phyloP scores from a whole-genome alignment of 2,888 invertebrate species.

The Cremastobaeus sp. region DNA sequence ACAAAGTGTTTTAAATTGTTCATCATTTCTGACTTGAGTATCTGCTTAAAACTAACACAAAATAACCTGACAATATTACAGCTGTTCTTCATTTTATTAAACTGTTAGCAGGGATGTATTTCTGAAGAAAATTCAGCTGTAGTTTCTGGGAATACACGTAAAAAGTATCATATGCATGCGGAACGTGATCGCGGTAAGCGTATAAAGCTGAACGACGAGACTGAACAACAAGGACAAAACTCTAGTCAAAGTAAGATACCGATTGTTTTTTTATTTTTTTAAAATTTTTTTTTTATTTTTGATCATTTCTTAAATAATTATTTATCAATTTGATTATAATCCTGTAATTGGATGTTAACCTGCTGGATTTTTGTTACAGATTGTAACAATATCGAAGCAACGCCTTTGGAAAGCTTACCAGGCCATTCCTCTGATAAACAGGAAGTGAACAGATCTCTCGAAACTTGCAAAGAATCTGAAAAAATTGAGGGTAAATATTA shows the following conservation, averaged over 20 bases:
- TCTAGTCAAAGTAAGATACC: slow-evolving; percentile 51
- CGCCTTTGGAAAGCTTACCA: slow-evolving; percentile 73
- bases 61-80: too few species aligned
- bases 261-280: slow-evolving; percentile 1
- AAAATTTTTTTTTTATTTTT: too few species aligned
- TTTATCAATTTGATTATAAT: not conserved
- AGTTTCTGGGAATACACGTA: slow-evolving; percentile 70
- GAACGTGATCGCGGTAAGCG: slow-evolving; percentile 73
- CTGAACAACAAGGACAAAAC: slow-evolving; percentile 56
- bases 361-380: slow-evolving; percentile 44
- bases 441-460: slow-evolving; percentile 7
- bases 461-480: slow-evolving; percentile 20
- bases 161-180: slow-evolving; percentile 70
- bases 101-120: too few species aligned
- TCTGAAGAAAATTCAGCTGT: slow-evolving; percentile 71
- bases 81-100: too few species aligned
- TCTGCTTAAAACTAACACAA: too few species aligned
- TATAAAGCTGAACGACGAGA: slow-evolving; percentile 64
- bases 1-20: too few species aligned
- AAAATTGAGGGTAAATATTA: not conserved
- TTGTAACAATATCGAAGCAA: slow-evolving; percentile 70
- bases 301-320: slow-evolving; percentile 4
- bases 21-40: too few species aligned
- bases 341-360: too few species aligned
- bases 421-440: slow-evolving; percentile 62